Evolutionary conservation across 1,140 invertebrate species (phyloP).

Genomic region (Nephotettix cincticeps): DNA sequence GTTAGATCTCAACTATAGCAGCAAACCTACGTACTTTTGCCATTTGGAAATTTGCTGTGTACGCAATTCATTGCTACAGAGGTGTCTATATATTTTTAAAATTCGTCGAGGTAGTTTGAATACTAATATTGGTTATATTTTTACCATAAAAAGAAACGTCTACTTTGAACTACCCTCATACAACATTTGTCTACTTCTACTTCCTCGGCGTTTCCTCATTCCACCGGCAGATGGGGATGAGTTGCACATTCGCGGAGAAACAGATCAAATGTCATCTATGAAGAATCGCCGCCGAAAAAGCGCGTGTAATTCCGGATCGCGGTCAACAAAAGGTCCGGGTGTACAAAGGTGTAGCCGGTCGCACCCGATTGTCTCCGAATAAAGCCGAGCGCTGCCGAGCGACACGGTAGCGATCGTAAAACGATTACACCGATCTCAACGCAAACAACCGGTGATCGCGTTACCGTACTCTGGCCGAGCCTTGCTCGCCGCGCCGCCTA

Average conservation of each 20-base stretch:
- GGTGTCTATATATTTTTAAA: no score
- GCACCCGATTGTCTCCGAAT: not conserved
- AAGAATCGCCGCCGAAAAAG: constrained; percentile 12
- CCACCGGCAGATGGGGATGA: constrained; percentile 8
- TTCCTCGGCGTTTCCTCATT: no score
- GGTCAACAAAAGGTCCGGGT: not conserved
- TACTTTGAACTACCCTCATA: no score
- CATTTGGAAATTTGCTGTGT: no score
- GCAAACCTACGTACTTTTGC: no score
- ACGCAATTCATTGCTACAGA: no score
- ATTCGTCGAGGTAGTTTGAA: no score
- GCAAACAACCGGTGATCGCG: constrained; percentile 1
- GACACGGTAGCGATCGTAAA: not conserved
- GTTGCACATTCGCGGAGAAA: constrained; percentile 2
- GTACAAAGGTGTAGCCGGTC: not conserved
- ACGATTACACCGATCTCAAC: not conserved
- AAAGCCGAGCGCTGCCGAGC: not conserved
- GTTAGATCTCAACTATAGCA: no score
- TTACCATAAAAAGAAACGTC: no score
- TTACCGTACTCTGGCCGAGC: not conserved
- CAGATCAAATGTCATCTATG: constrained; percentile 13
- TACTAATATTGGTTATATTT: no score
- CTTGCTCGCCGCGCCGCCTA: no score
- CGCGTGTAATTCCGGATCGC: constrained; percentile 3
- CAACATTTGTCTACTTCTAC: no score